phyloP scores from a whole-genome alignment of 2,113 vertebrate species.

The Microcebus lehilahytsara region DNA sequence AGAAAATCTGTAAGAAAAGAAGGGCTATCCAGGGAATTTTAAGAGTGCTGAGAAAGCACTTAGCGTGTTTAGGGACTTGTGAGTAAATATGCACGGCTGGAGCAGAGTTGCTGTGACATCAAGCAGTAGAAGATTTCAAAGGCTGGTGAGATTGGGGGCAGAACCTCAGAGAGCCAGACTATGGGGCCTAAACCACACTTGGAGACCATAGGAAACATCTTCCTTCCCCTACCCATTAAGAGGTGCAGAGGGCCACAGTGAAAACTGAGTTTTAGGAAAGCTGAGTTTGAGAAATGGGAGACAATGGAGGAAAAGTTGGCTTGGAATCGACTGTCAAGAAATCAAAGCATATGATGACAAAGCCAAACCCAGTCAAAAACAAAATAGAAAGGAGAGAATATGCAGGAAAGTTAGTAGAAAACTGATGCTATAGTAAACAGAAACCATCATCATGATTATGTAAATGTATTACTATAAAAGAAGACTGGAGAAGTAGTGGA shows the following conservation, averaged over 20 bases:
- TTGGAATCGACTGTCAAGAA: not conserved
- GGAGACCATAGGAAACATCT: not conserved
- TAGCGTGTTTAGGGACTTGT: not conserved
- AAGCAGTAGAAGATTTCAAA: not conserved
- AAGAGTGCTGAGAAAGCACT: not conserved
- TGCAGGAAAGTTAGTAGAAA: not conserved
- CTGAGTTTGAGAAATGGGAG: not conserved
- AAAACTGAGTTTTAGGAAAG: not conserved
- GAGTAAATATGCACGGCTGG: not conserved
- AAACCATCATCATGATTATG: not conserved
- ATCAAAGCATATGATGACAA: not conserved
- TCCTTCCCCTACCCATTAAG: not conserved
- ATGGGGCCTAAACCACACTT: not conserved
- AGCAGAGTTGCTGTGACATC: not conserved
- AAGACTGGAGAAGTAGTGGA: not conserved
- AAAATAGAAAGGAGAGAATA: not conserved
- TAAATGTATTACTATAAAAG: not conserved
- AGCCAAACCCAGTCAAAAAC: not conserved
- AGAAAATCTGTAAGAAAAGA: not conserved
- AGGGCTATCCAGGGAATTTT: no score
- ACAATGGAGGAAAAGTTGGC: not conserved
- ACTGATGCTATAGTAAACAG: not conserved
- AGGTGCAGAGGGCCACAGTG: not conserved
- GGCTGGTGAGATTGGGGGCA: not conserved
- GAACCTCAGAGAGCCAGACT: not conserved